Conservation (phyloP, 2,113 vertebrate species). For the Prietella phreatophila region DNA sequence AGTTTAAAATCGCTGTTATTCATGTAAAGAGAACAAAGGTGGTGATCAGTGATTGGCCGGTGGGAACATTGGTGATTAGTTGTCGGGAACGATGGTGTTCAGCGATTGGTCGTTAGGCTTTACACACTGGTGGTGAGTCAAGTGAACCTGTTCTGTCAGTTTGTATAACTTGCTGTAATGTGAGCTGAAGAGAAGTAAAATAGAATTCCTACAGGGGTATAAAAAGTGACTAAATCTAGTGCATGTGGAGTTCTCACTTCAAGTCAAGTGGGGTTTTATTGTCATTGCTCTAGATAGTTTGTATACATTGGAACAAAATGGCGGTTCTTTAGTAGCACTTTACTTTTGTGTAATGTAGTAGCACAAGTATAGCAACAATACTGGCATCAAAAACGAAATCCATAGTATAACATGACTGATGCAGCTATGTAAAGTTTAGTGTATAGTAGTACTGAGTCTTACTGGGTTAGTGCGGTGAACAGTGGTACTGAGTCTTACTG, state of each 20-base stretch:
- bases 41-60: background rate
- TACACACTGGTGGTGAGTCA: background rate
- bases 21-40: background rate
- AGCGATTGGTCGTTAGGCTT: background rate
- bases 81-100: background rate
- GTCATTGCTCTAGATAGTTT: no score
- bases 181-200: background rate
- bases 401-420: no score
- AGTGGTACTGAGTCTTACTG: no score
- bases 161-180: background rate
- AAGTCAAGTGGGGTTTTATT: background rate
- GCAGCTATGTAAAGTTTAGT: no score
- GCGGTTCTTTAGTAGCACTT: no score
- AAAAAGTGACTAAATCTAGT: background rate
- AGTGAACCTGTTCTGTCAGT: background rate
- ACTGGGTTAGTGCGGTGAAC: no score
- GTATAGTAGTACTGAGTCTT: no score
- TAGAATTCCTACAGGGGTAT: background rate
- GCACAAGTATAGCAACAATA: no score
- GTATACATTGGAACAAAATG: no score
- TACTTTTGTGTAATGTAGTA: no score
- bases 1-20: background rate
- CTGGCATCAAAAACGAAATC: no score
- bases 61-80: background rate
- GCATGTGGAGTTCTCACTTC: background rate